phyloP scores from a whole-genome alignment of 92 coral and sea anemone genomes.

The Isaurus tuberculatus region DNA sequence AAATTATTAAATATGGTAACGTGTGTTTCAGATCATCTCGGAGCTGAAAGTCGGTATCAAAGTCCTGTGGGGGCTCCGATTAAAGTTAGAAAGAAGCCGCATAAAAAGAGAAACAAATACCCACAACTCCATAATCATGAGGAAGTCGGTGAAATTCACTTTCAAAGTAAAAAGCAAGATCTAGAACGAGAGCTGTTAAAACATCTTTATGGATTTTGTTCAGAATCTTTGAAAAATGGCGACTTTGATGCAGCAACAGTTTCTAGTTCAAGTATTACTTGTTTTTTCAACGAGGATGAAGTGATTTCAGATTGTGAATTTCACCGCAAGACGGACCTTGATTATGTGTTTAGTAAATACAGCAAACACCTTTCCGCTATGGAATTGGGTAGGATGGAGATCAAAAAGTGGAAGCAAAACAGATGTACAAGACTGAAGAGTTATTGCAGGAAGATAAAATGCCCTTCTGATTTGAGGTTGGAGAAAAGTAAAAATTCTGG shows the following conservation, averaged over 20 bases:
- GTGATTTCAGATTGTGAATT: slow-evolving; percentile 22
- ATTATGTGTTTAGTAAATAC: slow-evolving; percentile 23
- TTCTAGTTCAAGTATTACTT: background rate
- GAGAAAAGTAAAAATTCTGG: slow-evolving; percentile 1
- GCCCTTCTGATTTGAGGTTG: background rate
- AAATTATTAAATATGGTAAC: background rate
- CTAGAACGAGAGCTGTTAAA: slow-evolving; percentile 20
- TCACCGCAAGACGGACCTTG: slow-evolving; percentile 26
- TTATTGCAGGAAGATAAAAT: slow-evolving; percentile 3
- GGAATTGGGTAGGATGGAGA: background rate
- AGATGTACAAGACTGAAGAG: slow-evolving; percentile 23
- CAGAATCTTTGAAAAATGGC: background rate
- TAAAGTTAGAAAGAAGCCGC: slow-evolving; percentile 14
- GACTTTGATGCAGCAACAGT: background rate
- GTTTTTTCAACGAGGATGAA: background rate
- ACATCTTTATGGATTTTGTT: slow-evolving; percentile 2
- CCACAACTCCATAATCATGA: background rate
- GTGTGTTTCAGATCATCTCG: background rate
- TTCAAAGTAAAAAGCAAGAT: background rate
- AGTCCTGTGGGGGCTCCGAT: background rate
- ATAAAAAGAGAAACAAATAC: background rate
- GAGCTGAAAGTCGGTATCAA: background rate
- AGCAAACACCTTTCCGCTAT: background rate
- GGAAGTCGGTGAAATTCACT: background rate
- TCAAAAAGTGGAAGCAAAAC: background rate